phyloP scores from a whole-genome alignment of 1,140 invertebrate genomes.

The Rhizoglyphus robini region DNA sequence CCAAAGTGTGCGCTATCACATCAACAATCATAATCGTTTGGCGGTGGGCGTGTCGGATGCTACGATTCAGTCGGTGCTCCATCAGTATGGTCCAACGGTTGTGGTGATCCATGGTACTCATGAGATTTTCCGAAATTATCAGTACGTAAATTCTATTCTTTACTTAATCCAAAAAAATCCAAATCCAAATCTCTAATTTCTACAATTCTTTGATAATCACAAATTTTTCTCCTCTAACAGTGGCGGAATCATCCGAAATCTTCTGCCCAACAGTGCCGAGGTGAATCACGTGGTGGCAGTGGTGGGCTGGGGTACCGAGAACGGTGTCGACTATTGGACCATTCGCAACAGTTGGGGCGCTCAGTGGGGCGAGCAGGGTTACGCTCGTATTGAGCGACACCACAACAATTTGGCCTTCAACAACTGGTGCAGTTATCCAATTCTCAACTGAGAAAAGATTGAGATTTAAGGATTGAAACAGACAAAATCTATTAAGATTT shows the following conservation, averaged over 20 bases:
- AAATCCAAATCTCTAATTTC: no score
- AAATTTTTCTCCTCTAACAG: neutral
- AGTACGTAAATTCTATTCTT: neutral
- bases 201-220: neutral
- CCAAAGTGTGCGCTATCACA: neutral
- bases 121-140: neutral
- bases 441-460: no score
- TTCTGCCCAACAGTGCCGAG: neutral
- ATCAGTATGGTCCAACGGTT: neutral
- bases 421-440: no score
- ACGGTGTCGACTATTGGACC: slow-evolving; percentile 34
- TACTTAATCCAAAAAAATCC: no score
- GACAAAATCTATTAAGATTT: no score
- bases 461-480: no score
- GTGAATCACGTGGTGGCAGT: slow-evolving; percentile 25
- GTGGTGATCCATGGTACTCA: neutral
- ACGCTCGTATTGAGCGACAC: slow-evolving; percentile 40
- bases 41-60: neutral
- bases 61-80: neutral
- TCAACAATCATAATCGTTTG: neutral
- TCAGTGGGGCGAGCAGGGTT: slow-evolving; percentile 42
- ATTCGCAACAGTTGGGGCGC: slow-evolving; percentile 35
- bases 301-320: slow-evolving; percentile 34
- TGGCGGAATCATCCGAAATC: neutral
- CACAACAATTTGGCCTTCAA: slow-evolving; percentile 31